Base-by-base conservation (phyloP, 37 sponge, comb jelly and placozoan genomes). In the Halisarca cf. caerulea region DNA sequence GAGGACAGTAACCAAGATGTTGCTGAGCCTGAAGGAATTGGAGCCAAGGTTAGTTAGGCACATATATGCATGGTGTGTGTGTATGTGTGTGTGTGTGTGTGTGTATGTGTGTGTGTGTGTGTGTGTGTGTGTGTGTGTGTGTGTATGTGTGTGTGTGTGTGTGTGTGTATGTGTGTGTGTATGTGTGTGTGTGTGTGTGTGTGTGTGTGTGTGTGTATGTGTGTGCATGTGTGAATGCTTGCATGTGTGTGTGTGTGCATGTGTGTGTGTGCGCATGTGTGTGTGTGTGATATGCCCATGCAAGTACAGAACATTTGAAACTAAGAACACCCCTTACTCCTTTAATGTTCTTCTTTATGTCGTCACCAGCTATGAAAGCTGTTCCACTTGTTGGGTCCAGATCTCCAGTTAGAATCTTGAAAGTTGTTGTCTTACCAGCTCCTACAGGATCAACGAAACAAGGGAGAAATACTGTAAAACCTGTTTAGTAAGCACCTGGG, bases 391-490 rank as follows among this genome's bases (percentile, higher is more conserved):
- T 84, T 21, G 78, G 66, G 21, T 81, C 25, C 18, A 93, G 83
- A 74, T 98, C 99, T 32, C 99, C 99, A 41, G 99, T 98, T 66
- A 98, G 66, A 42, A 98, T 98, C n/a, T 86, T 88, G 70, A 98
- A 98, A 6, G 99, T 98, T 47, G 97, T 98, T 60, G 94, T 96
- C 77, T 96, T 96, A 14, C 96, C 96, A 66, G 96, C 96, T 40
- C 91, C 91, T 90, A 33, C 3, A 15, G n/a, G n/a, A n/a, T n/a
- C n/a, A 62, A 62, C 6, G 25, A 30, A 62, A 62, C 51, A 47
- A 62, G 7, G n/a, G n/a, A n/a, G n/a, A n/a, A n/a, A n/a, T n/a
- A n/a, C n/a, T n/a, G n/a, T n/a, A n/a, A n/a, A n/a, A n/a, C n/a
- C n/a, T n/a, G n/a, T n/a, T n/a, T n/a, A n/a, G n/a, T n/a, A n/a